A percentile compares a stretch with the other conserved stretches of the same genome.
phyloP scores from a whole-genome alignment of 1,140 invertebrate species.

The Augochlora pura region DNA sequence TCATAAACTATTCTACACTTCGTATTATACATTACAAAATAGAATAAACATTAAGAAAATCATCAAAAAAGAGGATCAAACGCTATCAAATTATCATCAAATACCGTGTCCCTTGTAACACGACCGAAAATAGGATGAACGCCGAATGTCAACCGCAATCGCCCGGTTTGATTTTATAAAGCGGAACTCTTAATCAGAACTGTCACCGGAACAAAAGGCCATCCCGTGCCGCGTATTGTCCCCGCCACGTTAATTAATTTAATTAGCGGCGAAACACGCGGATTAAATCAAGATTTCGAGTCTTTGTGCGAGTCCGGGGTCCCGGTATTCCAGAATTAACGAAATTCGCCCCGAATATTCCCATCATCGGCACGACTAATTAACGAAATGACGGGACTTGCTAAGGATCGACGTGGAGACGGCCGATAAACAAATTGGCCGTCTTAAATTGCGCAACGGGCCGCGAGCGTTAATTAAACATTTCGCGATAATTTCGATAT shows the following conservation, averaged over 20 bases:
- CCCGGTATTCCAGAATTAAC: slow-evolving; percentile 16
- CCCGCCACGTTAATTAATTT: slow-evolving; percentile 39
- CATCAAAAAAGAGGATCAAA: too few species aligned
- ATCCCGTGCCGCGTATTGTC: slow-evolving; percentile 21
- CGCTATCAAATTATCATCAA: too few species aligned
- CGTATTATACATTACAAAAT: too few species aligned
- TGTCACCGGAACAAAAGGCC: slow-evolving; percentile 28
- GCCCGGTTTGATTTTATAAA: slow-evolving; percentile 30
- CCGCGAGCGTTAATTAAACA: too few species aligned
- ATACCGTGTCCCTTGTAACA: not conserved
- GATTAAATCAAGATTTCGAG: slow-evolving; percentile 41
- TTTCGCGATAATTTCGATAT: too few species aligned
- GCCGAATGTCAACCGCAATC: slow-evolving; percentile 25
- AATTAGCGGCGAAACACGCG: slow-evolving; percentile 25
- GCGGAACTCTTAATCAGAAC: slow-evolving; percentile 29
- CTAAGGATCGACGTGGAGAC: not conserved
- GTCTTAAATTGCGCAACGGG: not conserved
- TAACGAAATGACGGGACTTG: not conserved
- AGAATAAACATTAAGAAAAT: too few species aligned
- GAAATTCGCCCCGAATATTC: not conserved
- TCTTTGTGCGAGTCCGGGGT: slow-evolving; percentile 24
- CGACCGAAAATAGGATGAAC: slow-evolving; percentile 14
- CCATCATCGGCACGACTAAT: not conserved
- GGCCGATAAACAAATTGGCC: too few species aligned
- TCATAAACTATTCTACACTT: too few species aligned